These are phyloP conservation scores for Acleris laterana DNA, from an alignment of 2,888 invertebrate genomes.

Conservation along the genomic window DNA sequence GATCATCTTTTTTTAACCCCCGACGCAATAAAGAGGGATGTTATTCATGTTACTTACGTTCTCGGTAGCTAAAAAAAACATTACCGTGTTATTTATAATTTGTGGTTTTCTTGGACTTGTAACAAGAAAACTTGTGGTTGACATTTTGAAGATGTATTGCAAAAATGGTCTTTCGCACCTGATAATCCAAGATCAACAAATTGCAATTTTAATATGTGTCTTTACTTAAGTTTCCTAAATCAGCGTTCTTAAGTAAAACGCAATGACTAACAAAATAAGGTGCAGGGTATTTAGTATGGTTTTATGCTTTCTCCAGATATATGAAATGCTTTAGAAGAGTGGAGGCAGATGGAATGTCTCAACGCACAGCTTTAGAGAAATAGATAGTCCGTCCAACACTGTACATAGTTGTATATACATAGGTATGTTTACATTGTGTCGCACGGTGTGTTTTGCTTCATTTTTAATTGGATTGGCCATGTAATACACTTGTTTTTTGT, in stretches of 20 bases:
- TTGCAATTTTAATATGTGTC: too few species aligned
- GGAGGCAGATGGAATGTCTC: conserved; percentile 71
- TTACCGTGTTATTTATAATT: too few species aligned
- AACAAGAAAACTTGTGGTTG: too few species aligned
- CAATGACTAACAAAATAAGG: conserved; percentile 40
- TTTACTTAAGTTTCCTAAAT: too few species aligned
- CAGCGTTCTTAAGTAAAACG: too few species aligned
- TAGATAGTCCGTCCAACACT: conserved; percentile 62
- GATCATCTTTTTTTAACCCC: background rate
- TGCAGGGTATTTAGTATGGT: conserved; percentile 51
- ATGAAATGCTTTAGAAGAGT: conserved; percentile 64
- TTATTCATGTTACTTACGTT: background rate
- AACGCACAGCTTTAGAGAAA: conserved; percentile 64
- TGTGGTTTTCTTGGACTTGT: too few species aligned
- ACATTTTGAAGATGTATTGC: background rate
- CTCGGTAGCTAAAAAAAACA: too few species aligned
- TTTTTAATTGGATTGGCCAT: too few species aligned
- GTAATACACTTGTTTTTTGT: background rate
- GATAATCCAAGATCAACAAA: conserved; percentile 2
- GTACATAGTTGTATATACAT: conserved; percentile 72
- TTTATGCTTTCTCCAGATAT: conserved; percentile 67
- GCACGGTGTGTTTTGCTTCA: conserved; percentile 44
- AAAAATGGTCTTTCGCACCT: conserved; percentile 19
- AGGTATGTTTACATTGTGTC: conserved; percentile 80
- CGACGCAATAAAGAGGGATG: too few species aligned